phyloP scores from a whole-genome alignment of 2,888 invertebrate species.

The Elmis aenea region DNA sequence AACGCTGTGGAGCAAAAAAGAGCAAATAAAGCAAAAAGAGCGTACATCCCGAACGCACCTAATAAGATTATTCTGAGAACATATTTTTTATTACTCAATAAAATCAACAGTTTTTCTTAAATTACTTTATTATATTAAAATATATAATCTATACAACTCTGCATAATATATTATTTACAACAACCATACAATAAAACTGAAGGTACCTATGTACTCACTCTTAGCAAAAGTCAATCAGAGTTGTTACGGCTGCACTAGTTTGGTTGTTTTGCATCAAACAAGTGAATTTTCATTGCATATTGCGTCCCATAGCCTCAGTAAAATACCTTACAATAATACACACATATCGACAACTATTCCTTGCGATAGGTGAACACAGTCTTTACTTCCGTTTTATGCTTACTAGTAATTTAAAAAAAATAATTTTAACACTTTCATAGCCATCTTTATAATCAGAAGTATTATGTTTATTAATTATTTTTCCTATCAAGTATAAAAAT shows the following conservation, averaged over 20 bases:
- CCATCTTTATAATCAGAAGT: conserved; percentile 19
- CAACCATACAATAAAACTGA: conserved; percentile 28
- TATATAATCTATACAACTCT: conserved; percentile 42
- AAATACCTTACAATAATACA: conserved; percentile 34
- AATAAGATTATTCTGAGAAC: no score
- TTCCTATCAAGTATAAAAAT: background rate
- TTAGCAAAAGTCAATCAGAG: conserved; percentile 11
- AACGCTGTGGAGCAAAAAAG: no score
- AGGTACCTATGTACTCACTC: conserved; percentile 25
- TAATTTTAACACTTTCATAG: conserved; percentile 3
- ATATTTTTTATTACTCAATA: background rate
- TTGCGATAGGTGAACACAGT: conserved; percentile 28
- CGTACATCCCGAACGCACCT: no score
- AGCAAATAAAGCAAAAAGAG: no score
- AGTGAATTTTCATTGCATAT: conserved; percentile 33
- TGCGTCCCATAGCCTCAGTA: conserved; percentile 41
- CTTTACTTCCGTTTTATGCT: conserved; percentile 13
- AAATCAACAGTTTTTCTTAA: conserved; percentile 9
- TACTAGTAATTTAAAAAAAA: conserved; percentile 4
- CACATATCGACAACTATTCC: conserved; percentile 27
- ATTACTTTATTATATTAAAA: conserved; percentile 37
- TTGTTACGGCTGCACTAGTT: conserved; percentile 18
- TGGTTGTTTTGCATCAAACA: conserved; percentile 12
- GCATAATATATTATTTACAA: conserved; percentile 41
- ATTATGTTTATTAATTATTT: background rate